A percentile compares a stretch with the other conserved stretches of the same genome.
Conservation (phyloP, 2,797 vertebrate genomes). For the Mormyrus hasselquistii region DNA sequence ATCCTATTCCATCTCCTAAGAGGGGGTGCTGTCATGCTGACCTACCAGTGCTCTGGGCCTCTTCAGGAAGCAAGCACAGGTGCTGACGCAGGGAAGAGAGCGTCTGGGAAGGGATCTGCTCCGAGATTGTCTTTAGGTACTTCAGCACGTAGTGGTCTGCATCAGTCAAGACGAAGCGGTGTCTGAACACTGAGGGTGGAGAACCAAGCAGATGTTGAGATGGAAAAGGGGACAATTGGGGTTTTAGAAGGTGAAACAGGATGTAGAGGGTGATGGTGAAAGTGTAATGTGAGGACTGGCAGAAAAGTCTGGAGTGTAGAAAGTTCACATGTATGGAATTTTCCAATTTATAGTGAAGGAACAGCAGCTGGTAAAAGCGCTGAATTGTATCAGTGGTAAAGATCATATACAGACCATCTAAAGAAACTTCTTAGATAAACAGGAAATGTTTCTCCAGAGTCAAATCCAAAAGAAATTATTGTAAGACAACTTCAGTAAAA, state of each 20-base stretch:
- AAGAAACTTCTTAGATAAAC: not conserved
- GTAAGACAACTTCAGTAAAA: not conserved
- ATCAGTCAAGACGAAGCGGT: conserved; percentile 74
- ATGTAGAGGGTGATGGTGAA: not conserved
- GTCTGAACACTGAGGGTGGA: conserved; percentile 70
- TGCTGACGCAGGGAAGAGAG: conserved; percentile 62
- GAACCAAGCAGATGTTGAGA: not conserved
- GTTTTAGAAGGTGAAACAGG: not conserved
- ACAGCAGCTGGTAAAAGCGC: not conserved
- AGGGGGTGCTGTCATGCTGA: too few species aligned
- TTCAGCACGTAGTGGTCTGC: conserved; percentile 73
- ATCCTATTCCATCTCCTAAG: not conserved
- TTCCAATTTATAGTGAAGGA: not conserved
- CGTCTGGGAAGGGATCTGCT: conserved; percentile 61
- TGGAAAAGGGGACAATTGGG: not conserved
- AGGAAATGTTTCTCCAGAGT: not conserved
- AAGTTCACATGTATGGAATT: not conserved
- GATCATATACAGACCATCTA: not conserved
- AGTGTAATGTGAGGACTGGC: not conserved
- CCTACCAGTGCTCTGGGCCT: conserved; percentile 8
- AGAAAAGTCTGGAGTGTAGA: not conserved
- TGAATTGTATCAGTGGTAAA: not conserved
- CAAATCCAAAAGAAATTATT: not conserved
- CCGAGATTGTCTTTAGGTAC: conserved; percentile 69
- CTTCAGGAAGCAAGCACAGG: not conserved